A percentile compares a stretch with the other conserved stretches of the same genome.
These are phyloP conservation scores for Hylaea fasciaria DNA, from an alignment of 2,888 invertebrate species.

Conservation along the genomic window DNA sequence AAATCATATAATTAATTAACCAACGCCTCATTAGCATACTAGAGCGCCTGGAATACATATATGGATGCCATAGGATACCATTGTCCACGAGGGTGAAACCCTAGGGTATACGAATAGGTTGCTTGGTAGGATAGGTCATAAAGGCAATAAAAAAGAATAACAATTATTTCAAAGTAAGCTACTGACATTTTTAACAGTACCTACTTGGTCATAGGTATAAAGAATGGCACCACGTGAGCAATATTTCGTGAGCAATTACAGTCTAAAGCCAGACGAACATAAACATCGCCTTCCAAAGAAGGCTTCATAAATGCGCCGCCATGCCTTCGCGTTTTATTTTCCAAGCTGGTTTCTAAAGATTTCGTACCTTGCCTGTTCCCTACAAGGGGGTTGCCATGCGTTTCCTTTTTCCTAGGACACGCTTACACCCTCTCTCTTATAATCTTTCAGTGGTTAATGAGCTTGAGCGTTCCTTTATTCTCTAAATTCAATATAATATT, in stretches of 20 bases:
- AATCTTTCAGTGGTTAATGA: no score
- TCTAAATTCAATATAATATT: no score
- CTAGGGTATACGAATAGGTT: no score
- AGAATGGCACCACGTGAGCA: constrained; percentile 15
- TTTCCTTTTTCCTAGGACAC: constrained; percentile 4
- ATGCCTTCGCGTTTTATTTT: constrained; percentile 38
- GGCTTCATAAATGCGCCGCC: constrained; percentile 41
- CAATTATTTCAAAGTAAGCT: background rate
- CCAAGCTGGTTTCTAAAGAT: constrained; percentile 39
- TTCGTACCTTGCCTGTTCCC: constrained; percentile 34
- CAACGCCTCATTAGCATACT: no score
- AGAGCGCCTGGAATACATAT: no score
- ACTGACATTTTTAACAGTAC: background rate
- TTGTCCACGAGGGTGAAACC: no score
- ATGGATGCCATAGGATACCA: no score
- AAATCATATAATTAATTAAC: no score
- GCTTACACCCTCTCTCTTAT: background rate
- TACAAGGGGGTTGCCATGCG: constrained; percentile 28
- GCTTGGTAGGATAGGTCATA: background rate
- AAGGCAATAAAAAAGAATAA: background rate
- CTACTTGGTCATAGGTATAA: constrained; percentile 2
- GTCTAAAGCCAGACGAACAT: constrained; percentile 19
- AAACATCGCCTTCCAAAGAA: constrained; percentile 41
- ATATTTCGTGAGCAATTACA: constrained; percentile 31
- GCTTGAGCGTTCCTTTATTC: no score